These are phyloP conservation scores for Psilopogon haemacephalus DNA, from an alignment of 2,113 vertebrate genomes.

Conservation along the genomic window DNA sequence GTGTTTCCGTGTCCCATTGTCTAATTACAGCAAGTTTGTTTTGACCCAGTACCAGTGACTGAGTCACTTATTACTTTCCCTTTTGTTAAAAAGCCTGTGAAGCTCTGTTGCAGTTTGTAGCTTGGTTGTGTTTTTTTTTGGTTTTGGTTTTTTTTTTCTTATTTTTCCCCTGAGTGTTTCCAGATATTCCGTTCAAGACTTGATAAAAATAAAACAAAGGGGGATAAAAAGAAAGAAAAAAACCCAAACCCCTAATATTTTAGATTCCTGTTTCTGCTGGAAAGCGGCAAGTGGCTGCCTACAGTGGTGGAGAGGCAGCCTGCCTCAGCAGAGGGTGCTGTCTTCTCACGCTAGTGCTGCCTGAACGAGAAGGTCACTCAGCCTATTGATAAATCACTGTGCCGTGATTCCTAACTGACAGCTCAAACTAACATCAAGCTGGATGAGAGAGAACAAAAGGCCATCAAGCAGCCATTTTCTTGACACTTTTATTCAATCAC, in stretches of 20 bases:
- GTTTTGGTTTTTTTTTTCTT: accelerated
- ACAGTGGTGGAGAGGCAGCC: background rate
- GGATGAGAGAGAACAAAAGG: slow-evolving; percentile 99
- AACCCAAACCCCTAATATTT: too few relatives aligned
- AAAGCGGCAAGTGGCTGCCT: background rate
- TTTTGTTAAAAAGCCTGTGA: background rate
- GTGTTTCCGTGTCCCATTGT: background rate
- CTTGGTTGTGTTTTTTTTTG: too few relatives aligned
- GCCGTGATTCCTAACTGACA: slow-evolving; percentile 99
- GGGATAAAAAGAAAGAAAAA: too few relatives aligned
- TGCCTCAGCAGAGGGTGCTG: slow-evolving; percentile 80
- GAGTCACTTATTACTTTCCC: background rate
- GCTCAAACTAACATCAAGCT: slow-evolving; percentile 99
- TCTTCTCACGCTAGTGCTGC: slow-evolving; percentile 74
- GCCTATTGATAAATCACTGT: slow-evolving; percentile 99
- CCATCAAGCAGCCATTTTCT: slow-evolving; percentile 99
- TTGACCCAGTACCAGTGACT: background rate
- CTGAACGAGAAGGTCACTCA: slow-evolving; percentile 93
- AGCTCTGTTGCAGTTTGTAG: background rate
- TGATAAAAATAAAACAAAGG: background rate
- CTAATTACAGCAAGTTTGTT: slow-evolving; percentile 25
- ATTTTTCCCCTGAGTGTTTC: accelerated
- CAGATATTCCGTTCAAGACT: background rate
- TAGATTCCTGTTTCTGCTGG: background rate
- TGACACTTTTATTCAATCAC: slow-evolving; percentile 99